Conservation (phyloP, 64 coral and sea anemone species). For the Montipora foliosa region DNA sequence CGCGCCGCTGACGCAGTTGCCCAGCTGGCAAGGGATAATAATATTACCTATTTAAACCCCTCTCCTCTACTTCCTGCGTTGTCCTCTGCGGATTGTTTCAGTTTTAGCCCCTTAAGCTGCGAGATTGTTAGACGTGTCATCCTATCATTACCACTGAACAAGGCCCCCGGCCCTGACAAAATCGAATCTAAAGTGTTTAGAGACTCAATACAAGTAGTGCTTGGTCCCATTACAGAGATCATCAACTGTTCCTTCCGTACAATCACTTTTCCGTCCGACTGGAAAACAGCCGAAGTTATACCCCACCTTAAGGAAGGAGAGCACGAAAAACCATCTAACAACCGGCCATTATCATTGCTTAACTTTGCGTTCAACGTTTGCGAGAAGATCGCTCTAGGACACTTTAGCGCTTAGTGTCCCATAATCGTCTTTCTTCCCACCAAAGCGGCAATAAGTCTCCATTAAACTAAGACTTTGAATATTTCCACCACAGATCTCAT, state of each 20-base stretch:
- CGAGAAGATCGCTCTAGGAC: neutral
- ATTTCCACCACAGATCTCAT: neutral
- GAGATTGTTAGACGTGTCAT: slow-evolving; percentile 19
- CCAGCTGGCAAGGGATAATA: slow-evolving; percentile 35
- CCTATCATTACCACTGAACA: neutral
- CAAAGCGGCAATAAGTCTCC: neutral
- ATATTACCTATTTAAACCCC: neutral
- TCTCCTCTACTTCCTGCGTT: neutral
- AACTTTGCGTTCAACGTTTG: neutral
- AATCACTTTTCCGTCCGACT: neutral
- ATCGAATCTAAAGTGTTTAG: neutral
- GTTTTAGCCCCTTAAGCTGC: neutral
- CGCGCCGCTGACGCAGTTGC: slow-evolving; percentile 25
- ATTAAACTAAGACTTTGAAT: neutral
- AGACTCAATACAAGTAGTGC: slow-evolving; percentile 11
- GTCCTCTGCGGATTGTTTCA: neutral
- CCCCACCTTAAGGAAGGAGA: too few relatives aligned
- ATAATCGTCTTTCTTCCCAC: neutral
- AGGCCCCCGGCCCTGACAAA: neutral
- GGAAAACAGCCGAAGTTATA: too few relatives aligned
- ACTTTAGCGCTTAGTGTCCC: neutral
- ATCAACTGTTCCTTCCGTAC: slow-evolving; percentile 33
- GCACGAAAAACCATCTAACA: too few relatives aligned
- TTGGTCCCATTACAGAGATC: slow-evolving; percentile 39
- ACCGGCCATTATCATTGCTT: neutral